Evolutionary conservation across 2,888 invertebrate genomes (phyloP), one percentile per base, ranked within the genome.

Genomic region (Caenorhabditis parvicauda): DNA sequence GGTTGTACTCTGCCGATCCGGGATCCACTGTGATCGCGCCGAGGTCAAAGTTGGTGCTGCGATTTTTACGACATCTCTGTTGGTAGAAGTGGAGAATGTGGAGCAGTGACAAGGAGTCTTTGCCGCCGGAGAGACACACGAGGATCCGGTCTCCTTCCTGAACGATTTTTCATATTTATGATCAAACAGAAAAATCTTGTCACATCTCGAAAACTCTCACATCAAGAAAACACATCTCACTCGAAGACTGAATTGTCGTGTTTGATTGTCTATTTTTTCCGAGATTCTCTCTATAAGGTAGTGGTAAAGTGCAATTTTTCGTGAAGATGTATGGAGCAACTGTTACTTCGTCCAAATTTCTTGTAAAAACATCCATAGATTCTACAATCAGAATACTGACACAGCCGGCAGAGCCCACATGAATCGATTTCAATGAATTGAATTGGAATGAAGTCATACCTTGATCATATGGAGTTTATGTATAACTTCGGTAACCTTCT

Each of bases 51-150:
- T 87, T 85, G 39, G 90, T 86, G 24, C 89, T 90, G 81, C 24
- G 58, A 59, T 48, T 47, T 38, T 65, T 67, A 12, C 50, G 63
- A 35, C 64, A 64, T n/a, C 88, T 87, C 77, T 89, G 89, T 83
- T 90, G 89, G 82, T 90, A 90, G 81, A 92, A 91, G 52, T 89
- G 87, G 75, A 92, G 83, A 0, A 89, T 88, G 81, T 92, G 92
- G 0, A 92, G 84, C 9, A 92, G 84, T 0, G 89, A 88, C n/a
- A 92, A 83, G 0, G 91, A 91, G 79, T 90, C 88, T 69, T 89
- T 88, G 2, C 90, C 89, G 0, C 89, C 90, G 0, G 91, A 90
- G 42, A 92, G 84, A 80, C 92, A 91, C 14, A 92, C 88, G 79
- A 92, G 84, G 17, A 92, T 87, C 62, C 88, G 86, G 82, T 92